Base-by-base conservation (phyloP, 35 echinoderm and acorn worm genomes). In the Apostichopus japonicus region DNA sequence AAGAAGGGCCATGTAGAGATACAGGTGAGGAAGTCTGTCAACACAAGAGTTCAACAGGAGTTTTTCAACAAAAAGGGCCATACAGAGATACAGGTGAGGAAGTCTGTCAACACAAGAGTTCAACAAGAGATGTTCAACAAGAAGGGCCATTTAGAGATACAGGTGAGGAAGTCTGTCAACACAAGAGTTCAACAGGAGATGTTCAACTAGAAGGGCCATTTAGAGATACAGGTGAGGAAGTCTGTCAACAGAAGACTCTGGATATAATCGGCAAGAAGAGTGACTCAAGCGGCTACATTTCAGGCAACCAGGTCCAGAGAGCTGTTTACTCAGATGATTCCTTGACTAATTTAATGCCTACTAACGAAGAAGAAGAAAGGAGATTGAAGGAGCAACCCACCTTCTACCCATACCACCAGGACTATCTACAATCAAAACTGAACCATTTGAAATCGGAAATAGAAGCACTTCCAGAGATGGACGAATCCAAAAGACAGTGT, bases 401-500 rank as follows among this genome's bases (percentile, higher is more conserved):
- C 2, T 92, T 83, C 80, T 94, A 76, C 80, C 55, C 70, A 22
- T 55, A 25, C 33, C 87, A 97, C 63, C 22, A 95, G 73, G 87
- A 97, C 51, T 97, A 94, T 79, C 93, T 97, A 5, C 57, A 67
- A 27, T 55, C 76, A 24, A 84, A 94, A 21, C 62, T 97, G 6
- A 93, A 93, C 72, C 6, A 78, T 65, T 65, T 93, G 78, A 72
- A 80, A 8, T 55, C 92, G 56, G 77, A 95, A 52, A 17, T 97
- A 11, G 56, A 90, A 21, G 63, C 92, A 56, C 44, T 78, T 6
- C 86, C 84, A 90, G 54, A 65, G 92, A 27, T 80, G 91, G 82
- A 72, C 51, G 80, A 55, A 78, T 53, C 24, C 23, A 59, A 52
- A 54, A 67, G 59, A 92, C 78, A 79, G 73, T 56, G 72, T 19